Evolutionary conservation across 2,797 vertebrate species (phyloP).

Genomic region (Orientallactaga sibirica): DNA sequence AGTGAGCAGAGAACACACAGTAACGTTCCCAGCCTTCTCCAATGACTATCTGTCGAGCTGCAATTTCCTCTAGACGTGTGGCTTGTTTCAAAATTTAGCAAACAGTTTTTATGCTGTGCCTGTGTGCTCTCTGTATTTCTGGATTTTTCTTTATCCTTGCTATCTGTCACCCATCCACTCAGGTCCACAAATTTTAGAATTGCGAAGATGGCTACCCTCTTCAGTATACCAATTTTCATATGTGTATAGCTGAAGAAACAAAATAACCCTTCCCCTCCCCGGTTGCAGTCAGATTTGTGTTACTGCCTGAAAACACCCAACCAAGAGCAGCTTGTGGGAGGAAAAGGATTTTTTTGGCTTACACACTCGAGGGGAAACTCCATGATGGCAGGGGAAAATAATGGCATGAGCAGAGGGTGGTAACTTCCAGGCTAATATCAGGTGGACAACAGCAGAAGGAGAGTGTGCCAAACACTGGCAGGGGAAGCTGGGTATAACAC

Average conservation of each 20-base stretch:
- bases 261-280: background rate
- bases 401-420: too few species aligned
- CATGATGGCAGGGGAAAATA: too few species aligned
- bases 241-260: background rate
- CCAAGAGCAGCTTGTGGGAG: too few species aligned
- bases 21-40: background rate
- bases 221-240: background rate
- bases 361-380: too few species aligned
- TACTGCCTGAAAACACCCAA: too few species aligned
- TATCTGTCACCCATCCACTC: background rate
- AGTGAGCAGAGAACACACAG: background rate
- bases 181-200: background rate
- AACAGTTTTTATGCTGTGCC: background rate
- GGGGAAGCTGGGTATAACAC: too few species aligned
- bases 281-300: too few species aligned
- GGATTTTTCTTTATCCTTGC: background rate
- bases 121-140: background rate
- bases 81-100: background rate
- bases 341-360: too few species aligned
- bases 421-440: too few species aligned
- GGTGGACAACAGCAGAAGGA: too few species aligned
- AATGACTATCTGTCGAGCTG: background rate
- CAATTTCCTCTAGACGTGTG: background rate
- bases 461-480: too few species aligned
- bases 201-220: background rate